Evolutionary conservation across 92 coral and sea anemone species (phyloP).

Genomic region (Porites lobata): DNA sequence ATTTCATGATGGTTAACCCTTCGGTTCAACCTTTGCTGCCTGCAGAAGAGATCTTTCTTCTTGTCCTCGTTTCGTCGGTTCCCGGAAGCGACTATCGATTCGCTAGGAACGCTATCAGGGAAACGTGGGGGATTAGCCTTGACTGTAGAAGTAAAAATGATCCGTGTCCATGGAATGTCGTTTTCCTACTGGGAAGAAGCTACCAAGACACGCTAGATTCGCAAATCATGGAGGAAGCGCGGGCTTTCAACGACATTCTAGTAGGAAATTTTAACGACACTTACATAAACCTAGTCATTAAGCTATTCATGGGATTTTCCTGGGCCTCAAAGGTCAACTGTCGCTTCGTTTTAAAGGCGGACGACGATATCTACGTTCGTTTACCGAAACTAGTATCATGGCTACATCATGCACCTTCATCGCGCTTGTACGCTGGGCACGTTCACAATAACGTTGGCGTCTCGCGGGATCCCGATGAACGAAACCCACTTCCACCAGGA

Average conservation of each 20-base stretch:
- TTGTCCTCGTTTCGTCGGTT: slow-evolving; percentile 64
- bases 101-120: slow-evolving; percentile 63
- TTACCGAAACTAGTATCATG: slow-evolving; percentile 54
- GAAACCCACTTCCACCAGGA: slow-evolving; percentile 63
- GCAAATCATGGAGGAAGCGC: slow-evolving; percentile 55
- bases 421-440: slow-evolving; percentile 69
- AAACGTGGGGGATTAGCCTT: slow-evolving; percentile 62
- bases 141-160: background rate
- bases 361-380: slow-evolving; percentile 64
- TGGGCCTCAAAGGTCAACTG: slow-evolving; percentile 48
- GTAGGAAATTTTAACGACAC: slow-evolving; percentile 68
- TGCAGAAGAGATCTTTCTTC: slow-evolving; percentile 11
- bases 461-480: slow-evolving; percentile 42
- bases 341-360: slow-evolving; percentile 66
- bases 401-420: slow-evolving; percentile 41
- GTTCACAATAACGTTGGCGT: slow-evolving; percentile 52
- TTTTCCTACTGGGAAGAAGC: slow-evolving; percentile 65
- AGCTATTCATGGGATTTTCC: slow-evolving; percentile 72
- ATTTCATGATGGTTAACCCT: background rate
- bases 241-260: slow-evolving; percentile 59
- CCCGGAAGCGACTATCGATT: slow-evolving; percentile 27
- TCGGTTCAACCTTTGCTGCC: background rate
- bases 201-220: slow-evolving; percentile 20
- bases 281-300: slow-evolving; percentile 54
- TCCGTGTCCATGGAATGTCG: slow-evolving; percentile 40